Evolutionary conservation across 1,140 invertebrate genomes (phyloP), one percentile per base, ranked within the genome.

Genomic region (Diorhabda sublineata): DNA sequence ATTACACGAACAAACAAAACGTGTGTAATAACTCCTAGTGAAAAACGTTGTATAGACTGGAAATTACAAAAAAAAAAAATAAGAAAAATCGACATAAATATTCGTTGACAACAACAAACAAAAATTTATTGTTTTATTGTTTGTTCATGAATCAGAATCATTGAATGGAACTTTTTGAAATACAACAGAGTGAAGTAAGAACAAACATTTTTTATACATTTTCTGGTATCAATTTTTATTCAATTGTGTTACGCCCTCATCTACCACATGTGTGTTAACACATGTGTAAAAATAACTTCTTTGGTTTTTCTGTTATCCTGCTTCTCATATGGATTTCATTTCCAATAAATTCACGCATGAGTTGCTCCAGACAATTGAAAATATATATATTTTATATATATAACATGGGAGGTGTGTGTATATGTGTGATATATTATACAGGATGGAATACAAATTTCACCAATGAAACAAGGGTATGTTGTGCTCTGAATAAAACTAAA

Each of bases 281-380:
- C 71, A 68, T 59, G 67, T 66, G 44, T 68, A 61, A 58, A 64
- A 62, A 43, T 58, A 44, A 65, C 67, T 60, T 64, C 45, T 45
- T 56, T 7, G 9, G 4, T n/a, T 42, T 45, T 74, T 70, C 69
- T 78, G 74, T 11, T 68, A 45, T 68, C 76, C 75, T 78, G 70
- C 57, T 72, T 74, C 68, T 73, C 73, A 76, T 78, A 72, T 76
- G 75, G 73, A 78, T 75, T 75, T 75, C 69, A 73, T 77, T 78
- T 76, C 76, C 76, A 78, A 78, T 76, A 76, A 76, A 78, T 78
- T 78, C 76, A 78, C 75, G 76, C 75, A 75, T 76, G 75, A 75
- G 66, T 71, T 41, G 11, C 44, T 57, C 45, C 41, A 42, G 42
- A 5, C 26, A 26, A 26, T 26, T 26, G 1, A 26, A 26, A 26